Conservation (phyloP, 2,113 vertebrate species). For the Campylorhamphus procurvoides region DNA sequence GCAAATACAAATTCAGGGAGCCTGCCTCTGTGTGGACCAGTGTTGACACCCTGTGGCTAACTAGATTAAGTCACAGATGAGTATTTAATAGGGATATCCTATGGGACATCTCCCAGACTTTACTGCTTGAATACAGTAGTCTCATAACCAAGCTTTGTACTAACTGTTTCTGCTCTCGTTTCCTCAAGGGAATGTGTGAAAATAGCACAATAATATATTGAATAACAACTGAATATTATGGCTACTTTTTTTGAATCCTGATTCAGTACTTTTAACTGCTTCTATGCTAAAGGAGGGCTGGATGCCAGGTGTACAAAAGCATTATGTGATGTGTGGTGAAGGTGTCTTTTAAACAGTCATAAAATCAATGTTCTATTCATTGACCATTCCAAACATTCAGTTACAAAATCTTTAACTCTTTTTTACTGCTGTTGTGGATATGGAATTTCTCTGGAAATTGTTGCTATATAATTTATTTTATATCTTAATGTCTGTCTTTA, state of each 20-base stretch:
- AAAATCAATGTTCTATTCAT: background rate
- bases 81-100: background rate
- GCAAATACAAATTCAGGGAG: background rate
- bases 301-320: background rate
- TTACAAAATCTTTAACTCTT: constrained; percentile 1
- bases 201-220: constrained; percentile 15
- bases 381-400: background rate
- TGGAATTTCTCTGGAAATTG: constrained; percentile 8
- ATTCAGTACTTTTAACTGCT: constrained; percentile 14
- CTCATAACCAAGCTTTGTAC: background rate
- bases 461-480: constrained; percentile 7
- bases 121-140: background rate
- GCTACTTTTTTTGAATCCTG: background rate
- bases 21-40: constrained; percentile 14
- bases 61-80: constrained; percentile 15
- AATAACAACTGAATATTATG: background rate
- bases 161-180: constrained; percentile 14
- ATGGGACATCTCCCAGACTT: background rate
- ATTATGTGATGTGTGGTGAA: background rate
- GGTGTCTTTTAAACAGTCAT: constrained; percentile 17
- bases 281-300: background rate
- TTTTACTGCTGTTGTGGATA: constrained; percentile 1
- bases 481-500: background rate
- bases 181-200: constrained; percentile 13
- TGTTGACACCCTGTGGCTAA: constrained; percentile 46